Conservation (phyloP, 2,888 invertebrate genomes). For the Agrochola macilenta region DNA sequence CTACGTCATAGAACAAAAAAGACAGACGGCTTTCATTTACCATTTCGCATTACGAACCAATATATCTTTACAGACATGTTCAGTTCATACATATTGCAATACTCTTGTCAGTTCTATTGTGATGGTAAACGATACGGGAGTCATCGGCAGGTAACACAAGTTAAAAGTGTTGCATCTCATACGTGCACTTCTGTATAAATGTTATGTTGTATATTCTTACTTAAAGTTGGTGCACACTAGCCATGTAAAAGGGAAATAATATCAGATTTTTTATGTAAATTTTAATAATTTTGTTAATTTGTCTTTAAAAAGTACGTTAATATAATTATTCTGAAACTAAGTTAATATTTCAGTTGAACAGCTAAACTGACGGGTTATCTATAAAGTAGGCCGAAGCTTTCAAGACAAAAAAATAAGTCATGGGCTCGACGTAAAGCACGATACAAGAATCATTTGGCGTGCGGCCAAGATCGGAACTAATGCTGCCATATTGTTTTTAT, state of each 20-base stretch:
- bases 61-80: background rate
- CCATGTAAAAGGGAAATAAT: background rate
- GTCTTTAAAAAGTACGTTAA: background rate
- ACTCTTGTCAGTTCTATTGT: background rate
- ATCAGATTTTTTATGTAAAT: background rate
- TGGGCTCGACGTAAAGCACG: background rate
- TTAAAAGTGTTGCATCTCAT: slow-evolving; percentile 55
- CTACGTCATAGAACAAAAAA: background rate
- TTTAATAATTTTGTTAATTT: background rate
- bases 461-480: too few species aligned
- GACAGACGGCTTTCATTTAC: background rate
- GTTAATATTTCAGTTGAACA: too few species aligned
- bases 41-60: background rate
- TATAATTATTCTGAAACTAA: too few species aligned
- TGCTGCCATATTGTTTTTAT: too few species aligned
- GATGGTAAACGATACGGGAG: slow-evolving; percentile 15
- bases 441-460: too few species aligned
- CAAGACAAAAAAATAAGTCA: background rate
- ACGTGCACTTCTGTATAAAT: slow-evolving; percentile 45
- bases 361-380: too few species aligned
- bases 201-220: background rate
- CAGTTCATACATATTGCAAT: background rate
- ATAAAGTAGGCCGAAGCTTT: too few species aligned
- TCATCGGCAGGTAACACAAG: slow-evolving; percentile 51
- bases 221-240: slow-evolving; percentile 25